These are phyloP conservation scores for Antennarius striatus DNA, from an alignment of 2,113 vertebrate species.

Conservation along the genomic window DNA sequence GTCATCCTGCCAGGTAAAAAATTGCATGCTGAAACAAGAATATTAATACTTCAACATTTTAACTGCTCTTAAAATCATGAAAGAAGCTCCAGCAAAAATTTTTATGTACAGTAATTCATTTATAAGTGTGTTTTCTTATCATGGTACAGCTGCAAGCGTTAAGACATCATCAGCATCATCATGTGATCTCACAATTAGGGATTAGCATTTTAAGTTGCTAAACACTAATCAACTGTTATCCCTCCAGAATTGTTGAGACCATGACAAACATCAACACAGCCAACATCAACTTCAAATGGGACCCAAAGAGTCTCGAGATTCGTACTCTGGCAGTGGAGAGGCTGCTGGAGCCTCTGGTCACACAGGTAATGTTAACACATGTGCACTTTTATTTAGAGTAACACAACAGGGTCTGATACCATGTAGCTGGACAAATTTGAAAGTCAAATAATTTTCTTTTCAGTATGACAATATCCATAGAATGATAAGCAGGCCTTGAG, in stretches of 20 bases:
- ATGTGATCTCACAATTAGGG: too few species aligned
- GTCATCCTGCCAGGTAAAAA: slow-evolving; percentile 37
- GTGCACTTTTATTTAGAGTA: neutral
- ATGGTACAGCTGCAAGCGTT: too few species aligned
- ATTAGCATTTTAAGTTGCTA: too few species aligned
- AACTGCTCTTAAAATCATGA: slow-evolving; percentile 13
- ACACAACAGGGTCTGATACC: too few species aligned
- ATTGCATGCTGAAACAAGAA: slow-evolving; percentile 25
- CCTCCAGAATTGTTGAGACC: slow-evolving; percentile 56
- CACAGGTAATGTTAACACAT: slow-evolving; percentile 84
- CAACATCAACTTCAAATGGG: slow-evolving; percentile 99
- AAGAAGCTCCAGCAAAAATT: neutral
- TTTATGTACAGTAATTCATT: neutral
- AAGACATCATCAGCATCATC: too few species aligned
- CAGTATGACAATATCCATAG: neutral
- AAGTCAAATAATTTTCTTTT: neutral
- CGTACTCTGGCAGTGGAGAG: slow-evolving; percentile 96
- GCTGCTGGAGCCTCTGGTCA: slow-evolving; percentile 94
- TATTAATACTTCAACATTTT: slow-evolving; percentile 15
- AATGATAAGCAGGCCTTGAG: neutral
- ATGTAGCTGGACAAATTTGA: neutral
- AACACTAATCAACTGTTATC: neutral
- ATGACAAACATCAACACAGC: slow-evolving; percentile 92
- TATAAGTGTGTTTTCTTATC: neutral
- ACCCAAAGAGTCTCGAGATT: slow-evolving; percentile 98